A percentile compares a stretch with the other conserved stretches of the same genome.
Evolutionary conservation across 30 jellyfish, hydroid and myxozoan genomes (phyloP).

Genomic region (Nemopilema nomurai): DNA sequence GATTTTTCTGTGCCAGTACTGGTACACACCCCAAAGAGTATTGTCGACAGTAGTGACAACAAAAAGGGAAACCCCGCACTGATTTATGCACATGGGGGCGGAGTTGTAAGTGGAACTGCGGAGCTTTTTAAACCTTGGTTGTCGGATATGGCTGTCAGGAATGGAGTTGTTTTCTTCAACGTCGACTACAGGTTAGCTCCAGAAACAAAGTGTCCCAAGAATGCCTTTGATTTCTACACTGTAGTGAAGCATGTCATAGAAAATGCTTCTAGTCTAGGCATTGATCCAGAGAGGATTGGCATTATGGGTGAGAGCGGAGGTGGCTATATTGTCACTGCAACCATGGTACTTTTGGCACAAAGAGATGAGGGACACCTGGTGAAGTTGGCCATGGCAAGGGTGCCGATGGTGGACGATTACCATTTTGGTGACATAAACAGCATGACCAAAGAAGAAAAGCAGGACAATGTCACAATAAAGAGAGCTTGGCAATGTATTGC

Average conservation of each 20-base stretch:
- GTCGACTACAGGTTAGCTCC: conserved; percentile 63
- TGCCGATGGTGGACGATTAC: conserved; percentile 49
- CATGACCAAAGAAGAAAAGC: conserved; percentile 52
- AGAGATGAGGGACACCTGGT: conserved; percentile 34
- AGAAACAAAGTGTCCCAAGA: conserved; percentile 62
- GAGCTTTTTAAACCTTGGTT: conserved; percentile 30
- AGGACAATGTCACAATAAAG: not conserved
- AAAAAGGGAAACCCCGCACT: conserved; percentile 21
- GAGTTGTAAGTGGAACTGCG: conserved; percentile 30
- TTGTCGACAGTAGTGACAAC: conserved; percentile 15
- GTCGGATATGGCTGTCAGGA: conserved; percentile 3
- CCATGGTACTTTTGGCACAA: conserved; percentile 59
- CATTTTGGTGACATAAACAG: conserved; percentile 32
- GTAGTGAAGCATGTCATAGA: conserved; percentile 40
- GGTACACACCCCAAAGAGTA: conserved; percentile 28
- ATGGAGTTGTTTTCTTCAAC: conserved; percentile 31
- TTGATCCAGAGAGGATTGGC: conserved; percentile 47
- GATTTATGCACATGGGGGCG: conserved; percentile 62
- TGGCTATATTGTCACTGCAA: conserved; percentile 36
- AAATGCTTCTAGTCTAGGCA: conserved; percentile 36
- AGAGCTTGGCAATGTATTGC: conserved; percentile 43
- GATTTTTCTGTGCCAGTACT: conserved; percentile 41
- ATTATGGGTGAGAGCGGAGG: conserved; percentile 66
- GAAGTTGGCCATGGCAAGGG: conserved; percentile 26
- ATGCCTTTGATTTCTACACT: conserved; percentile 47